A percentile compares a stretch with the other conserved stretches of the same genome.
Conservation (phyloP, 2,888 invertebrate genomes). For the Spilarctia lutea region DNA sequence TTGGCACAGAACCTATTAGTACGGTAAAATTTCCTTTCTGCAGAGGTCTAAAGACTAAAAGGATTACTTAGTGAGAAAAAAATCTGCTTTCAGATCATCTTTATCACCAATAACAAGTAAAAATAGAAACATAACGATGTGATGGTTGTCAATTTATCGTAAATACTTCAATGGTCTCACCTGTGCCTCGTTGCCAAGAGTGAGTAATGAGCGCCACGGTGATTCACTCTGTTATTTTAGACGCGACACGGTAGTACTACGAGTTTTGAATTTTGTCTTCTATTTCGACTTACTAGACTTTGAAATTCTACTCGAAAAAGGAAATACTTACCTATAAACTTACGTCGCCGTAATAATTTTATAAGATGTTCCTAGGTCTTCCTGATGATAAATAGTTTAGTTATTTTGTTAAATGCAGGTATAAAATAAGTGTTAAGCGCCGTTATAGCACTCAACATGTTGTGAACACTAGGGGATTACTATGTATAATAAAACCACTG, state of each 20-base stretch:
- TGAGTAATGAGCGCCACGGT: conserved; percentile 44
- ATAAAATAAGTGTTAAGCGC: no score
- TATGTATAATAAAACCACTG: no score
- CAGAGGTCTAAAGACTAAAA: no score
- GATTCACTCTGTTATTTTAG: conserved; percentile 31
- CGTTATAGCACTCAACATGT: no score
- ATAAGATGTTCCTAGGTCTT: no score
- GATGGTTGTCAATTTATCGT: conserved; percentile 36
- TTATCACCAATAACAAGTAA: background rate
- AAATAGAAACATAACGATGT: conserved; percentile 13
- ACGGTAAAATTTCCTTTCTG: no score
- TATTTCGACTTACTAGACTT: background rate
- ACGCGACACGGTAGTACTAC: conserved; percentile 11
- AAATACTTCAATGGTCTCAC: conserved; percentile 45
- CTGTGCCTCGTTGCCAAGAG: conserved; percentile 41
- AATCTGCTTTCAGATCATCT: background rate
- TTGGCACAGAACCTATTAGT: no score
- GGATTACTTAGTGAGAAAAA: background rate
- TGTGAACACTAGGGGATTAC: no score
- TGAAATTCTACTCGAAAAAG: background rate
- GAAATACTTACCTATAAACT: background rate
- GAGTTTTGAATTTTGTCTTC: conserved; percentile 3
- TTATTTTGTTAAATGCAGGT: no score
- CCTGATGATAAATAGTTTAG: no score
- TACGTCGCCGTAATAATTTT: no score